Base-by-base conservation (phyloP, 2,113 vertebrate species). In the Cryptotis parvus region DNA sequence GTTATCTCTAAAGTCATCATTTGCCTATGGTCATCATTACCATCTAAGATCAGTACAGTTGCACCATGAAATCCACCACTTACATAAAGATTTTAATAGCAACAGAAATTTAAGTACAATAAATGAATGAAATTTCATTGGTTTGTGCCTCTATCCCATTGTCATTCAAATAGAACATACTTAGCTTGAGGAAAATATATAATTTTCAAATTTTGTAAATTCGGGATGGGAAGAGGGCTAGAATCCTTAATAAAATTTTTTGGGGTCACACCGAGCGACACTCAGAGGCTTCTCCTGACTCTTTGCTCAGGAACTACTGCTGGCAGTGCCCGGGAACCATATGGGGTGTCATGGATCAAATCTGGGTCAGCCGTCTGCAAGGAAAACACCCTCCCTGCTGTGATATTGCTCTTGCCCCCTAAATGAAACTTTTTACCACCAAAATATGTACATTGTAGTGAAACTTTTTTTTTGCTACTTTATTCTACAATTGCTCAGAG, bases 401-500 rank as follows among this genome's bases (percentile, higher is more conserved):
- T n/a, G n/a, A n/a, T n/a, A n/a, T n/a, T n/a, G n/a, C n/a, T n/a
- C n/a, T n/a, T n/a, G n/a, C n/a, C n/a, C n/a, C 18, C 18, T 41
- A 85, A 90, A 88, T 55, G 27, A 63, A 45, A 76, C 90, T 93
- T 93, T 4, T 20, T 11, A 63, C n/a, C 11, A 69, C 5, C 66
- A 15, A 74, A 70, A 39, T 72, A 81, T 33, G 79, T 94, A 78
- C 78, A 5, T 9, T 90, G 24, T 6, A 73, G 7, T 81, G 20
- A 75, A 89, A 91, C 33, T 27, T 15, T 91, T 72, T n/a, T 66
- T 82, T 77, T 78, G 12, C 43, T 84, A 55, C 7, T 91, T 94
- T 87, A 24, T 88, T 85, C 29, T n/a, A 76, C 16, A 80, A 31
- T 39, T 73, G 18, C 41, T 45, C 31, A 72, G 84, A 93, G 65